Evolutionary conservation across 2,888 invertebrate genomes (phyloP), one percentile per base, ranked within the genome.

Genomic region (Stenurella melanura): DNA sequence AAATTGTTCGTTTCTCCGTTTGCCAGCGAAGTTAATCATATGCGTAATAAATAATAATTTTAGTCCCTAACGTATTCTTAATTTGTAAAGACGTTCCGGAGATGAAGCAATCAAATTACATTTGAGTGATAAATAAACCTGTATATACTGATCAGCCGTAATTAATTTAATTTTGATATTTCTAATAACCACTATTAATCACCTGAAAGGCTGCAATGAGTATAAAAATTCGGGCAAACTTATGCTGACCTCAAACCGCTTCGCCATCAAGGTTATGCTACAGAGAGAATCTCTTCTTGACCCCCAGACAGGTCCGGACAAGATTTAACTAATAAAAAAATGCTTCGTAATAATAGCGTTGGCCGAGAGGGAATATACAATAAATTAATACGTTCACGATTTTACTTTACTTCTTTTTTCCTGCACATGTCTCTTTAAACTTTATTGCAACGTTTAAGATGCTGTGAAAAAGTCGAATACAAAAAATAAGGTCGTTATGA

Each of bases 231-330:
- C 71, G 78, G 70, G 30, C 73, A 75, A 69, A 42, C 42, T 75
- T 60, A 60, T 21, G 77, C 67, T 77, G 74, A 77, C 77, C 79
- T 79, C 74, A 79, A 68, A 76, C 78, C 68, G 73, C 74, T 73
- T 72, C 74, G 66, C 70, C 71, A 72, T 73, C 77, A 79, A 79
- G 79, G 79, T 50, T 50, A 50, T 50, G 12, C 68, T 70, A 75
- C 71, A 70, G 64, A 66, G 67, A 79, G 77, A 73, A 70, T 76
- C 74, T 76, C 78, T 70, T 79, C 79, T 79, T 77, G 79, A 79
- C 79, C 79, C 74, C 74, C 77, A 75, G 79, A 79, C 79, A 60
- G 74, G 74, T 74, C 75, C 58, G 63, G 42, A 57, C 64, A 69
- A 73, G 69, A 76, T 64, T 70, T 73, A 73, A 73, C 64, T 69